Base-by-base conservation (phyloP, 2,113 vertebrate species). In the Cepphus grylle region DNA sequence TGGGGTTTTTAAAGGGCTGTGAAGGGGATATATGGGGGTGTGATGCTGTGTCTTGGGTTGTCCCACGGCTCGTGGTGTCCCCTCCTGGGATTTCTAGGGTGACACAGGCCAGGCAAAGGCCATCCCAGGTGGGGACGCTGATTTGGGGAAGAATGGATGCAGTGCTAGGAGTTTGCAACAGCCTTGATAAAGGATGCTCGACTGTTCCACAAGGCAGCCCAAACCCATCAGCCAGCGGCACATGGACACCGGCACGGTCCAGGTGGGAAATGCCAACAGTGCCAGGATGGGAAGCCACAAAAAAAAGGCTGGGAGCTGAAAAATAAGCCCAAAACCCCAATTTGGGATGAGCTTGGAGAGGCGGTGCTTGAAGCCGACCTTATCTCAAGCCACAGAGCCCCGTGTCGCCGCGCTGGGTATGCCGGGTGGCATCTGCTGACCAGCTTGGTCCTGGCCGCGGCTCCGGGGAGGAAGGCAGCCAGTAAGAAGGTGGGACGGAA, bases 21-120 rank as follows among this genome's bases (percentile, higher is more conserved):
- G 3, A 45, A 74, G 27, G 36, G 63, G 26, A 15, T 5, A 15
- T 2, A 9, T 3, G 5, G n/a, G 52, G 29, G 25, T 0, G 3
- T 4, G 18, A 58, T 4, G 42, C 50, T 4, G 15, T 2, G 0
- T 5, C 38, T 16, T 4, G 8, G 32, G 14, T 15, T 27, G 36
- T 43, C 86, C 66, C 50, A 14, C 0, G 2, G n/a, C n/a, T 47
- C 3, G 0, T 2, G 0, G 6, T 10, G 56, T 18, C 34, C 18
- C 30, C 34, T 42, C 36, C 1, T 1, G 13, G 30, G 8, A 62
- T 53, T 81, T 55, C 63, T 3, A 5, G 17, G 76, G 26, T n/a
- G 90, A 36, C 81, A 23, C 7, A 1, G 4, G 55, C 12, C 13
- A 15, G 55, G 71, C 25, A 59, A 50, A 74, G 53, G 40, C 18